phyloP scores from a whole-genome alignment of 2,888 invertebrate species.

The Mythimna lalbum region DNA sequence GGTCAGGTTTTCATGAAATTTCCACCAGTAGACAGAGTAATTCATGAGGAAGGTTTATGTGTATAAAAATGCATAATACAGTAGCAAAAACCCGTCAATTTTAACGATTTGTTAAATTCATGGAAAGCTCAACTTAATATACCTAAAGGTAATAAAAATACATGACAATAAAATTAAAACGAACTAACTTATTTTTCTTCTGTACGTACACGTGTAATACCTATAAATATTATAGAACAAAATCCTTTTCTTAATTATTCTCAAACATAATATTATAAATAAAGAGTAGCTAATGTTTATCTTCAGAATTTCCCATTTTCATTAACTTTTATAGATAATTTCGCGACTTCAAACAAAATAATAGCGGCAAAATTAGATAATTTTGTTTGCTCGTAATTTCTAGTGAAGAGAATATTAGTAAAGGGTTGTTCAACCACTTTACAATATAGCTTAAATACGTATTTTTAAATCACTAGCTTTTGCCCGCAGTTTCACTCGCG shows the following conservation, averaged over 20 bases:
- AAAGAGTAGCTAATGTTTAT: not conserved
- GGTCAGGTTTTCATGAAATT: too few relatives aligned
- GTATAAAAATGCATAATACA: too few relatives aligned
- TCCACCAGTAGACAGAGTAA: too few relatives aligned
- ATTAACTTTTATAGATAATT: conserved; percentile 17
- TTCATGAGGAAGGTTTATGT: too few relatives aligned
- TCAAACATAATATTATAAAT: not conserved
- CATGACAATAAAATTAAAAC: too few relatives aligned
- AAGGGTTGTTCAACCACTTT: conserved; percentile 2
- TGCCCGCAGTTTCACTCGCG: too few relatives aligned
- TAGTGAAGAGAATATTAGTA: conserved; percentile 10
- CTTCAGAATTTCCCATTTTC: not conserved
- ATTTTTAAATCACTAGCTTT: conserved; percentile 14
- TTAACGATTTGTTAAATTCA: too few relatives aligned
- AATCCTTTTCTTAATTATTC: not conserved
- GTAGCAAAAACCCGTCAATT: too few relatives aligned
- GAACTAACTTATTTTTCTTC: not conserved
- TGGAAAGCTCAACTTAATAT: too few relatives aligned
- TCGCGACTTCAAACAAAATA: conserved; percentile 14
- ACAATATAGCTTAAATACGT: conserved; percentile 3
- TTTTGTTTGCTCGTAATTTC: conserved; percentile 31
- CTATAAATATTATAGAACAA: too few relatives aligned
- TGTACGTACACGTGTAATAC: not conserved
- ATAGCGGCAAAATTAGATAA: conserved; percentile 14
- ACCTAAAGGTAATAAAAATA: too few relatives aligned